phyloP scores from a whole-genome alignment of 2,888 invertebrate species.

The Heteromurus nitidus region DNA sequence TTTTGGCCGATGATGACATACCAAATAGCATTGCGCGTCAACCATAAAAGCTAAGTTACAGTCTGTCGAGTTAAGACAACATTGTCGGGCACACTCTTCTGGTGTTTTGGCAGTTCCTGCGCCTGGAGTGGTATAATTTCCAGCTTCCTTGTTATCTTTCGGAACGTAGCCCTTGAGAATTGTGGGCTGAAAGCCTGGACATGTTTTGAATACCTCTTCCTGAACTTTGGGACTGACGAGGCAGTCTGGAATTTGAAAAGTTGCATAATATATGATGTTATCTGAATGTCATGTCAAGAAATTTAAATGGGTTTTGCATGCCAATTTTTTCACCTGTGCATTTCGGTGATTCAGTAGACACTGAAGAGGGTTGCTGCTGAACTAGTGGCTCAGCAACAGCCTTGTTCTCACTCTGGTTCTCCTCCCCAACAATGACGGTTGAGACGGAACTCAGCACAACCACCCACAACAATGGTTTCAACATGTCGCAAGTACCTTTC shows the following conservation, averaged over 20 bases:
- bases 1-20: too few relatives aligned
- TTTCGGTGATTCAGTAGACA: constrained; percentile 31
- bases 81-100: constrained; percentile 82
- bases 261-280: too few relatives aligned
- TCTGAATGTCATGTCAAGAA: neutral
- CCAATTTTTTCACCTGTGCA: constrained; percentile 24
- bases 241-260: constrained; percentile 15
- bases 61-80: constrained; percentile 80
- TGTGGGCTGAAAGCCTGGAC: constrained; percentile 55
- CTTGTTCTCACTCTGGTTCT: neutral
- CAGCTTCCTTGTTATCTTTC: constrained; percentile 75
- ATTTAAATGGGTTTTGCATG: neutral
- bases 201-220: constrained; percentile 24
- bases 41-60: constrained; percentile 89
- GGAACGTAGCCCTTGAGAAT: constrained; percentile 70
- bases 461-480: constrained; percentile 19
- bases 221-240: constrained; percentile 13
- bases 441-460: constrained; percentile 1
- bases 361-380: constrained; percentile 6
- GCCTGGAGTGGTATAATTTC: constrained; percentile 80
- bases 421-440: constrained; percentile 11
- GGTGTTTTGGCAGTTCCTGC: constrained; percentile 77
- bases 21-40: constrained; percentile 85
- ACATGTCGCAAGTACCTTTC: neutral
- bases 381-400: neutral